Base-by-base conservation (phyloP, 2,797 vertebrate genomes). In the Harpagifer antarcticus region DNA sequence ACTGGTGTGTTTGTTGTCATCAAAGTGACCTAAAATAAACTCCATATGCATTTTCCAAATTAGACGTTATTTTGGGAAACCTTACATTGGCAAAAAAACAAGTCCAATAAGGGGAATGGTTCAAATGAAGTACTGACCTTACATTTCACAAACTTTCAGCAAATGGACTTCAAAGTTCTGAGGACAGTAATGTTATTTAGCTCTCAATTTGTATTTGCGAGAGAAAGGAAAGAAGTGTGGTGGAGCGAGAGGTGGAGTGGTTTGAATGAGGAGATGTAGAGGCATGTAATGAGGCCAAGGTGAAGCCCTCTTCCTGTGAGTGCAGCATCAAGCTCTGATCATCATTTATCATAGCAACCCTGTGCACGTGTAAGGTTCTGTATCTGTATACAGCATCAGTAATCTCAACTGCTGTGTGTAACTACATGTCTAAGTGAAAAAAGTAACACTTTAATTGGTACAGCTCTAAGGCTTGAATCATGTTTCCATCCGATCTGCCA, bases 291-390 rank as follows among this genome's bases (percentile, higher is more conserved):
- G 49, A 79, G 68, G 68, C 45, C 20, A 69, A 47, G n/a, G 31
- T 37, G 50, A 59, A 65, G 59, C 4, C 49, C 63, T 64, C 64
- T 53, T 53, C 20, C 68, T 79, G 58, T 55, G 20, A 55, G 59
- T 53, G 68, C 50, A 54, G 10, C 63, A 45, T 62, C 12, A 20
- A n/a, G 31, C 59, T 72, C 62, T 68, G 57, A 72, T 55, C n/a
- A 68, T 27, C 49, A 67, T 82, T 82, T 74, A 82, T 65, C 43
- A 64, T 52, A 68, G 67, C 33, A 49, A 15, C 27, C 20, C 48
- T 13, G n/a, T 14, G n/a, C 56, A 68, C 71, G 14, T 49, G 9
- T 19, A 12, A 58, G 13, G 27, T 68, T n/a, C 59, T 75, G 20
- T 20, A 20, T 64, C 43, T 44, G 40, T 9, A 37, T 49, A 49